Percentiles rank a stretch among this genome's conserved stretches.
phyloP scores from a whole-genome alignment of 2,113 vertebrate genomes.

The Chlorodrepanis virens region DNA sequence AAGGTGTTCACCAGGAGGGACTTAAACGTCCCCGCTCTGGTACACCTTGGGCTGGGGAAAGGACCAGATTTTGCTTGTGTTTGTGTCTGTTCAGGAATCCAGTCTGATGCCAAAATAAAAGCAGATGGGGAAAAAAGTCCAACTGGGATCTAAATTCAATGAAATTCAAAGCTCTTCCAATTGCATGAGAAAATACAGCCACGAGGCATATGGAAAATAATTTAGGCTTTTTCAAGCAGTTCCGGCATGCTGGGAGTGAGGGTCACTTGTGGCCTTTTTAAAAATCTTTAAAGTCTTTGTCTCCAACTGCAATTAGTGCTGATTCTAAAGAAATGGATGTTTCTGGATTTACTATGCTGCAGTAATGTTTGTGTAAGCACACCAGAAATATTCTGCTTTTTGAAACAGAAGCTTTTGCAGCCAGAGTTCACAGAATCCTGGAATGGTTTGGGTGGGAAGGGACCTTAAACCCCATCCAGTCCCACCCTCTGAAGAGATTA shows the following conservation, averaged over 20 bases:
- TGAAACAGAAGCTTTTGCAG: background rate
- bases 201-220: background rate
- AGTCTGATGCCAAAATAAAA: background rate
- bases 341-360: background rate
- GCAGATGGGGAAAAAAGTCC: background rate
- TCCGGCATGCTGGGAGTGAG: background rate
- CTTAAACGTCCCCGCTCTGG: background rate
- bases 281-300: background rate
- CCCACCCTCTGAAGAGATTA: background rate
- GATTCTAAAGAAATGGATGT: background rate
- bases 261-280: background rate
- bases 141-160: background rate
- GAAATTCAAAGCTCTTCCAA: background rate
- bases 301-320: background rate
- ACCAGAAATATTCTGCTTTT: background rate
- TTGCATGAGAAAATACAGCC: background rate
- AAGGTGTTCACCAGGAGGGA: background rate
- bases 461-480: background rate
- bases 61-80: background rate
- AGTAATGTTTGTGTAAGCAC: background rate
- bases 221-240: background rate
- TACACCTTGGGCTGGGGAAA: background rate
- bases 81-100: background rate
- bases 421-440: accelerated
- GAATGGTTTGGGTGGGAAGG: background rate